These are phyloP conservation scores for Chorisops tibialis DNA, from an alignment of 2,888 invertebrate species.

Conservation along the genomic window DNA sequence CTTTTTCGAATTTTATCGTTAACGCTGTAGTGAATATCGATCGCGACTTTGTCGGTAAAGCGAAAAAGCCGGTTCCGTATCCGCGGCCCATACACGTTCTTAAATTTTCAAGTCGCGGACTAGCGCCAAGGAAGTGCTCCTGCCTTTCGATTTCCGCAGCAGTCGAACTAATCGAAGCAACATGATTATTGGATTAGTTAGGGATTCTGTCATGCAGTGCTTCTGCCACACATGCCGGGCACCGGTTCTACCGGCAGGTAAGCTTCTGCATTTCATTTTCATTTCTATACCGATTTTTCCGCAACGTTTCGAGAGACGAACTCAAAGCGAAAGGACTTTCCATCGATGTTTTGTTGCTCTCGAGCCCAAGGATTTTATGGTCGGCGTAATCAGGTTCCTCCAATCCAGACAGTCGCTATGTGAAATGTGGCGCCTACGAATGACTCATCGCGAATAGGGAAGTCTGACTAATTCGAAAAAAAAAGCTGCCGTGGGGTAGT, in stretches of 20 bases:
- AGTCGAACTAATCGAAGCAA: slow-evolving; percentile 38
- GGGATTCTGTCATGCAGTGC: slow-evolving; percentile 90
- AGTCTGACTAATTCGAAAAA: slow-evolving; percentile 21
- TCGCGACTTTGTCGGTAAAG: neutral
- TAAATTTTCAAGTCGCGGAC: neutral
- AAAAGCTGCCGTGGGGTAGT: neutral
- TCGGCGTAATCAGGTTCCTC: neutral
- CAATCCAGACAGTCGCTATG: slow-evolving; percentile 19
- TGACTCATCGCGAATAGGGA: slow-evolving; percentile 25
- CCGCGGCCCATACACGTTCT: neutral
- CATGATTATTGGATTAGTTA: slow-evolving; percentile 86
- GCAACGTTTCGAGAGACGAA: neutral
- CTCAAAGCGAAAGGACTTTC: neutral
- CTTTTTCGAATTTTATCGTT: neutral
- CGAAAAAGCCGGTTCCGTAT: slow-evolving; percentile 9
- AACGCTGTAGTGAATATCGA: too few species aligned
- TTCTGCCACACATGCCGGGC: slow-evolving; percentile 91
- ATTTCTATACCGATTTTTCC: neutral
- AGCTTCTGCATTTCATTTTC: slow-evolving; percentile 42
- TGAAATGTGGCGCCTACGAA: slow-evolving; percentile 30
- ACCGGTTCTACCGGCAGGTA: slow-evolving; percentile 73
- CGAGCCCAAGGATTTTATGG: neutral
- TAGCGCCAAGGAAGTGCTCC: neutral
- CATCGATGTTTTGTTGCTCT: slow-evolving; percentile 5
- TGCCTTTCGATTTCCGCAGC: neutral